phyloP scores from a whole-genome alignment of 1,140 invertebrate species.

The Gryon sp. region DNA sequence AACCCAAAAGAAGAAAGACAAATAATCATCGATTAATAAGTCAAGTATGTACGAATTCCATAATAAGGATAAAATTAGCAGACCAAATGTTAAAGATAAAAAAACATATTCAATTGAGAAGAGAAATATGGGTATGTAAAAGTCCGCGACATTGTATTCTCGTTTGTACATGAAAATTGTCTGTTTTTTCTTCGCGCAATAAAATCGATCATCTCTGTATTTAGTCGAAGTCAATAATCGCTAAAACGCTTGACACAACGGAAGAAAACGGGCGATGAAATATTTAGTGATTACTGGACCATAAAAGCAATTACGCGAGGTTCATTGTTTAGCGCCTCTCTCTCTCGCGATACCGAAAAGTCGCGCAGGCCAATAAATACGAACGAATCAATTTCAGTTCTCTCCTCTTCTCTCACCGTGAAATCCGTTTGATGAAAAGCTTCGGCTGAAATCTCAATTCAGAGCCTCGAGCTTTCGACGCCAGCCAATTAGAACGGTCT shows the following conservation, averaged over 20 bases:
- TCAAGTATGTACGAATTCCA: no score
- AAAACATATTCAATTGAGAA: no score
- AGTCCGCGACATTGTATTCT: no score
- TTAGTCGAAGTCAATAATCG: conserved; percentile 75
- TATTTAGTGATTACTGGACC: conserved; percentile 79
- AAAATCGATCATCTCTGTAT: conserved; percentile 65
- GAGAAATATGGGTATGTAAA: no score
- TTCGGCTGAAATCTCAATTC: conserved; percentile 70
- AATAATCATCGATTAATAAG: no score
- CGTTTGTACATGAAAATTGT: no score
- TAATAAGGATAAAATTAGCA: no score
- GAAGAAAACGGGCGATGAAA: conserved; percentile 78
- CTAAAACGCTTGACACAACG: conserved; percentile 65
- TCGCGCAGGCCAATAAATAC: conserved; percentile 77
- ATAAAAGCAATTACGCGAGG: conserved; percentile 79
- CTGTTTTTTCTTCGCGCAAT: not conserved
- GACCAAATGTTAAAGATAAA: no score
- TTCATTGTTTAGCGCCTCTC: conserved; percentile 78
- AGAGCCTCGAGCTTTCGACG: conserved; percentile 24
- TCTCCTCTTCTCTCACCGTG: conserved; percentile 34
- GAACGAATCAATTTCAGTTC: conserved; percentile 75
- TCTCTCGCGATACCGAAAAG: conserved; percentile 76
- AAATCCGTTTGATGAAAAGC: conserved; percentile 54
- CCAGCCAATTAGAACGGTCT: not conserved
- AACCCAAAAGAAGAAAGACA: no score